Evolutionary conservation across 2,888 invertebrate genomes (phyloP), one percentile per base, ranked within the genome.

Genomic region (Stenchaetothrips biformis): DNA sequence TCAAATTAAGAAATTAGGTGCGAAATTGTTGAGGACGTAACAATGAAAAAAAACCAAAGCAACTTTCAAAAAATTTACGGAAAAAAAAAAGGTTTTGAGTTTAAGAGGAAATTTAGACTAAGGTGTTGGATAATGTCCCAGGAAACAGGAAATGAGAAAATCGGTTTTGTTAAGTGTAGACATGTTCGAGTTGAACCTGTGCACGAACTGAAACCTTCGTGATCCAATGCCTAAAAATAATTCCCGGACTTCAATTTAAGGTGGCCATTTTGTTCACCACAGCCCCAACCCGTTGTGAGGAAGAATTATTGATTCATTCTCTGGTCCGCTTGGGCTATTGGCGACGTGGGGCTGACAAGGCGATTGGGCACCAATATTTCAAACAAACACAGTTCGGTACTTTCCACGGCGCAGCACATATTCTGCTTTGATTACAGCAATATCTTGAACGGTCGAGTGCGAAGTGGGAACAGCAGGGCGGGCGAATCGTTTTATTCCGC

Each of bases 201-300:
- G 37, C 37, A 37, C 37, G 37, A 37, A 37, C 53, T 18, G 0
- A 13, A 11, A 53, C 16, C 53, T 53, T 13, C 16, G 53, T 3
- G 16, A 53, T 53, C 53, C 53, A 53, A 53, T 13, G 53, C 16
- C 53, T 18, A 11, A 18, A 18, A 53, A 53, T 13, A 74, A 74
- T 21, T 74, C 67, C 21, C 25, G 25, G 8, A 74, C 25, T 21
- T 74, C 67, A 74, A 21, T 74, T 74, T 74, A 37, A 25, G 67
- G 67, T 74, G 67, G 67, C 67, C 67, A 74, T 74, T 74, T 74
- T 74, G 67, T 74, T n/a, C 67, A 74, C 67, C 25, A 74, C 25
- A 74, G 37, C 37, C 37, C 37, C 37, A 37, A 37, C 37, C 37
- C 37, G 37, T 37, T 37, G 37, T 2, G 4, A 21, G 25, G 11